Evolutionary conservation across 1,140 invertebrate genomes (phyloP), one percentile per base, ranked within the genome.

Genomic region (Eufriesea mexicana): DNA sequence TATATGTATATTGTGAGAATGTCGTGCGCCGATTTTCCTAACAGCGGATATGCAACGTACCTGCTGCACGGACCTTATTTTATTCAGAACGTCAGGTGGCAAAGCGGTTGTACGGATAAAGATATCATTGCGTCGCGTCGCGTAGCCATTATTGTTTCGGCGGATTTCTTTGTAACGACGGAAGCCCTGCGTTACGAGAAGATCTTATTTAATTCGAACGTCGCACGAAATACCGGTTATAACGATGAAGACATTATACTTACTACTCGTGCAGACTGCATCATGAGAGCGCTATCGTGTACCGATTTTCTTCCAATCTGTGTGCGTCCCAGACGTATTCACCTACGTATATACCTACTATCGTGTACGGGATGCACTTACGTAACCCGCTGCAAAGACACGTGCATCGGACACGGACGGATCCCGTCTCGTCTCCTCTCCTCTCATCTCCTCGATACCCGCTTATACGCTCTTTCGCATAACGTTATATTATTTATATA

Each of bases 401-500:
- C 84, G 86, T 86, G 84, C 72, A 86, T 68, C 75, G 72, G 72
- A 64, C 79, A 77, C 71, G 83, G 54, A 86, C 77, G 82, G 66
- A 57, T 49, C 45, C 9, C 35, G 35, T 28, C 28, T 68, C 35
- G 25, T 35, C 61, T 35, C 61, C 25, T 62, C 66, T n/a, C 35
- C 23, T 20, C 70, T 59, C 54, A 51, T 45, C 78, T 62, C 59
- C 67, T 83, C 73, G 73, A n/a, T 25, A 16, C 79, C 54, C 75
- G 59, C 80, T 70, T 49, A 59, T 54, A 61, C 76, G 81, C 77
- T 82, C 78, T 89, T 89, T 86, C 75, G 85, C 87, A 74, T 89
- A 89, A 87, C 83, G 83, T 87, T 89, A 85, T 89, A 89, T 89
- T 89, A 89, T 89, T 89, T 89, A 89, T 89, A 89, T 87, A 89